Conservation (phyloP, 1,140 invertebrate genomes). For the Eumeta japonica region DNA sequence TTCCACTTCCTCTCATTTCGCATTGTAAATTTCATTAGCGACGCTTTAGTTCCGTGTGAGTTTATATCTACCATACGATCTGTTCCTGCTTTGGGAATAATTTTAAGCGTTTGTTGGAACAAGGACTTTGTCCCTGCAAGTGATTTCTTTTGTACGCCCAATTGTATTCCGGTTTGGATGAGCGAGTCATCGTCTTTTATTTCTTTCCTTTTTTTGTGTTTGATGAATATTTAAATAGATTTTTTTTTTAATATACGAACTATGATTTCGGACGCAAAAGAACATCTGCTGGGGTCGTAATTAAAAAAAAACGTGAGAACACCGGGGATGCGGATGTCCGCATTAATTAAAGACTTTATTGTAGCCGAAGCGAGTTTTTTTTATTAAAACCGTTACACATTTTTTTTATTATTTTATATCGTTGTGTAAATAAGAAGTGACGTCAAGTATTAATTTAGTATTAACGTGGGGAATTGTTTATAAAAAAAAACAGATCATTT, state of each 20-base stretch:
- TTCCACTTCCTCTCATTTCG: too few relatives aligned
- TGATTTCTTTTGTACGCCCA: constrained; percentile 46
- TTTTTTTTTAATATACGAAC: constrained; percentile 28
- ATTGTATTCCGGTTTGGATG: constrained; percentile 54
- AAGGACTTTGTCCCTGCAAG: constrained; percentile 36
- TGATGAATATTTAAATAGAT: constrained; percentile 39
- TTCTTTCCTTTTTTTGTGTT: constrained; percentile 32
- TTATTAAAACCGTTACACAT: not conserved
- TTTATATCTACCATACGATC: constrained; percentile 16
- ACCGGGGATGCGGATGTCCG: constrained; percentile 25
- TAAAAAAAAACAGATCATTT: too few relatives aligned
- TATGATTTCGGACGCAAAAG: constrained; percentile 28
- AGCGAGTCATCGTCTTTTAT: constrained; percentile 40
- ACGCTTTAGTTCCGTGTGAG: constrained; percentile 45
- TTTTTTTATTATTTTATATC: too few relatives aligned
- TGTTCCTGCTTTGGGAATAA: constrained; percentile 28
- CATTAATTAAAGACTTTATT: constrained; percentile 31
- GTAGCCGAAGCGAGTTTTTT: constrained; percentile 4
- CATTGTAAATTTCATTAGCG: constrained; percentile 44
- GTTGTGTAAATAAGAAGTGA: too few relatives aligned
- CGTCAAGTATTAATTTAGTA: too few relatives aligned
- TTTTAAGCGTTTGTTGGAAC: constrained; percentile 32
- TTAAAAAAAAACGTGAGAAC: constrained; percentile 52
- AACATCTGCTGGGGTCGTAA: constrained; percentile 44
- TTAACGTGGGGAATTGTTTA: too few relatives aligned